Evolutionary conservation across 2,888 invertebrate genomes (phyloP).

Genomic region (Lissonota sp.): DNA sequence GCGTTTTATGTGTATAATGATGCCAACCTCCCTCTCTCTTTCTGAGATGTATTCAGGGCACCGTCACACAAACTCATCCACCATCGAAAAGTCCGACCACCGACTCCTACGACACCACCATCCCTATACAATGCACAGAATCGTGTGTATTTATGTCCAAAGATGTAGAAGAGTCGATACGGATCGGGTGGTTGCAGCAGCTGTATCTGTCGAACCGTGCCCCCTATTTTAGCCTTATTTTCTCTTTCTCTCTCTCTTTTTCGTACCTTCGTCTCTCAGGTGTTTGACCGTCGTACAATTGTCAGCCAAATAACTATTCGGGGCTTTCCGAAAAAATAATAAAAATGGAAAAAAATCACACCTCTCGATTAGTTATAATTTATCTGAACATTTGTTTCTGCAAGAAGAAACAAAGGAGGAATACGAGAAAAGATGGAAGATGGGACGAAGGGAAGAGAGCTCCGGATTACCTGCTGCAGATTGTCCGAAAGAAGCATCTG

Average conservation of each 20-base stretch:
- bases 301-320: too few species aligned
- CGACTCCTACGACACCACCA: constrained; percentile 43
- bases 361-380: too few species aligned
- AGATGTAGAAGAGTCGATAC: constrained; percentile 67
- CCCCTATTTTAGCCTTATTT: constrained; percentile 25
- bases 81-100: constrained; percentile 3
- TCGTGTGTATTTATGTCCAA: too few species aligned
- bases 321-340: too few species aligned
- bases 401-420: background rate
- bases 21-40: background rate
- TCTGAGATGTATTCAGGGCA: constrained; percentile 14
- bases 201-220: constrained; percentile 76
- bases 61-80: constrained; percentile 38
- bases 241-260: constrained; percentile 2
- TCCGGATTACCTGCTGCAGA: constrained; percentile 59
- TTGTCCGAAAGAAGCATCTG: constrained; percentile 71
- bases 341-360: too few species aligned
- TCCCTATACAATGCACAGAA: too few species aligned
- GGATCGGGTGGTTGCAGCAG: constrained; percentile 82
- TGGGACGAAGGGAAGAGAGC: constrained; percentile 18
- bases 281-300: too few species aligned
- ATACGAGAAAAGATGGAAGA: constrained; percentile 40
- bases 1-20: too few species aligned
- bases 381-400: too few species aligned
- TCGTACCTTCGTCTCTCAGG: background rate